Conservation (phyloP, 2,797 vertebrate genomes). For the Borostomias antarcticus region DNA sequence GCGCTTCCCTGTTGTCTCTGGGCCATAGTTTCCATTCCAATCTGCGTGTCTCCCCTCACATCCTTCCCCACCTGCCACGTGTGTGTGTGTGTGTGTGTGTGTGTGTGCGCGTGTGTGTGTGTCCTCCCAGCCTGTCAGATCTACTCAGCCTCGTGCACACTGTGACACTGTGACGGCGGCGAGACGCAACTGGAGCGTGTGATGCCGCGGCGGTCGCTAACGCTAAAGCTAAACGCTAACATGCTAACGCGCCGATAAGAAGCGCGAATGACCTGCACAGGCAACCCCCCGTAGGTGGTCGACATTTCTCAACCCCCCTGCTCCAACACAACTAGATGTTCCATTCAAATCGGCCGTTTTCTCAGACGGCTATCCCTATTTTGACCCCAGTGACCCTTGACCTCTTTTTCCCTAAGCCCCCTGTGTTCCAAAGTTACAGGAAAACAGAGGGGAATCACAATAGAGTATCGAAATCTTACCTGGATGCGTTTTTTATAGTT, state of each 20-base stretch:
- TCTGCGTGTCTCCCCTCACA: conserved; percentile 8
- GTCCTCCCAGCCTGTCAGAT: conserved; percentile 13
- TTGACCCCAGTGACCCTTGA: neutral
- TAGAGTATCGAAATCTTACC: neutral
- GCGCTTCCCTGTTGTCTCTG: neutral
- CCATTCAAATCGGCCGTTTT: neutral
- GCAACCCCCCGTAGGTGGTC: neutral
- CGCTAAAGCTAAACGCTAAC: neutral
- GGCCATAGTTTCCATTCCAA: neutral
- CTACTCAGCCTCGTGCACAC: conserved; percentile 5
- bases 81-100: conserved; percentile 10
- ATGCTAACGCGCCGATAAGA: neutral
- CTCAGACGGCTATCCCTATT: neutral
- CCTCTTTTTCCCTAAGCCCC: neutral
- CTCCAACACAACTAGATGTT: conserved; percentile 6
- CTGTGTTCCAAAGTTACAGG: neutral
- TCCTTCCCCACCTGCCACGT: conserved; percentile 3
- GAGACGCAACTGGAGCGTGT: conserved; percentile 27
- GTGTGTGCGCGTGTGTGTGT: conserved; percentile 5
- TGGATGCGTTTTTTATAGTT: neutral
- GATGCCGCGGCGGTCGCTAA: conserved; percentile 7
- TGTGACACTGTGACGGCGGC: conserved; percentile 43
- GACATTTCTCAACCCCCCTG: neutral
- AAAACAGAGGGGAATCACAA: too few species aligned
- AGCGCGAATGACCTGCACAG: neutral